Percentiles rank a stretch among this genome's conserved stretches.
These are phyloP conservation scores for Aphis craccivora DNA, from an alignment of 1,140 invertebrate genomes.

Conservation along the genomic window DNA sequence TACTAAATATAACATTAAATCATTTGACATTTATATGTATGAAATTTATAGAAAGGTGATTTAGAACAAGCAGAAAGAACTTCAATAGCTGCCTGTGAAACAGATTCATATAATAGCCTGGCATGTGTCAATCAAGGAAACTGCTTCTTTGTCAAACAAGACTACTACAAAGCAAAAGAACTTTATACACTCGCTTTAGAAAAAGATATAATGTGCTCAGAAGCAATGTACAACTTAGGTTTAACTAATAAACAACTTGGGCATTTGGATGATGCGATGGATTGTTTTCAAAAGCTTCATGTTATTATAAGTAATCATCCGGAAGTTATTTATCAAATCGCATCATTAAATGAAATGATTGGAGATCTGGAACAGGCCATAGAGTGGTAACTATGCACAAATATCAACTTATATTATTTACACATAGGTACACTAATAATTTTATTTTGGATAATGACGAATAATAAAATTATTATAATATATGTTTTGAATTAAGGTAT, in stretches of 20 bases:
- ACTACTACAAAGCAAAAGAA: slow-evolving; percentile 78
- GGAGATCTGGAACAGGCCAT: slow-evolving; percentile 80
- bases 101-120: slow-evolving; percentile 82
- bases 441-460: neutral
- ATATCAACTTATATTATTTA: neutral
- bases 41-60: slow-evolving; percentile 75
- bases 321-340: slow-evolving; percentile 87
- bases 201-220: slow-evolving; percentile 83
- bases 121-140: slow-evolving; percentile 91
- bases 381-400: slow-evolving; percentile 68
- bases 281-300: slow-evolving; percentile 84
- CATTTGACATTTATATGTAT: neutral
- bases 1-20: neutral
- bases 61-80: slow-evolving; percentile 84
- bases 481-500: slow-evolving; percentile 68
- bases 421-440: slow-evolving; percentile 56
- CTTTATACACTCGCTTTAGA: slow-evolving; percentile 81
- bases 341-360: slow-evolving; percentile 78
- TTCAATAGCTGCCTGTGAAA: slow-evolving; percentile 76
- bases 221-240: slow-evolving; percentile 92
- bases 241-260: slow-evolving; percentile 64
- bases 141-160: slow-evolving; percentile 76
- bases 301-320: slow-evolving; percentile 80
- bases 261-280: slow-evolving; percentile 73
- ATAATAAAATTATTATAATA: neutral